These are phyloP conservation scores for Lomographa bimaculata DNA, from an alignment of 2,888 invertebrate species.

Conservation along the genomic window DNA sequence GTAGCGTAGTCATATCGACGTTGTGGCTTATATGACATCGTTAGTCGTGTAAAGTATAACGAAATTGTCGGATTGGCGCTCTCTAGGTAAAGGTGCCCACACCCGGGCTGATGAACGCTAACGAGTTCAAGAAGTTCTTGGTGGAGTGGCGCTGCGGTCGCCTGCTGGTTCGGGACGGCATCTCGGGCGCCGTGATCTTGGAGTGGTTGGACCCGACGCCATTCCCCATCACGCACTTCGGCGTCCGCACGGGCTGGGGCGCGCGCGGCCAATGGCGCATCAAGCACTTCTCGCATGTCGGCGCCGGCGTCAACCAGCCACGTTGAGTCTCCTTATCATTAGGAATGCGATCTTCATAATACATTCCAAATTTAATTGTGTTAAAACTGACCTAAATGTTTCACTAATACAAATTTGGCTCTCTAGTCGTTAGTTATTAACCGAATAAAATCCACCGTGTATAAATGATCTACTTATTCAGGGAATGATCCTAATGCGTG, in stretches of 20 bases:
- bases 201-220: constrained; percentile 85
- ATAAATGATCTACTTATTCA: constrained; percentile 21
- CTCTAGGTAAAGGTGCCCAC: constrained; percentile 83
- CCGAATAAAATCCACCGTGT: constrained; percentile 30
- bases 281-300: constrained; percentile 55
- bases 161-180: constrained; percentile 73
- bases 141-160: constrained; percentile 84
- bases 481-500: constrained; percentile 21
- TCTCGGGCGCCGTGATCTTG: constrained; percentile 78
- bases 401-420: constrained; percentile 19
- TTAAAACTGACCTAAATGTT: constrained; percentile 31
- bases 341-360: constrained; percentile 59
- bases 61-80: constrained; percentile 41
- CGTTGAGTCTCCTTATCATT: constrained; percentile 63
- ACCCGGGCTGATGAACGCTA: constrained; percentile 81
- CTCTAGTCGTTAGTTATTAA: constrained; percentile 31
- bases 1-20: constrained; percentile 61
- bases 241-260: constrained; percentile 86
- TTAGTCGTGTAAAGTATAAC: constrained; percentile 23
- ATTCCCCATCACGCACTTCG: constrained; percentile 84
- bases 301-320: constrained; percentile 41
- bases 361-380: constrained; percentile 23
- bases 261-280: constrained; percentile 86
- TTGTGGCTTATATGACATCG: constrained; percentile 30
- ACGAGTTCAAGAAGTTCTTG: constrained; percentile 81